Conservation (phyloP, 1,140 invertebrate genomes). For the Dryas iulia region DNA sequence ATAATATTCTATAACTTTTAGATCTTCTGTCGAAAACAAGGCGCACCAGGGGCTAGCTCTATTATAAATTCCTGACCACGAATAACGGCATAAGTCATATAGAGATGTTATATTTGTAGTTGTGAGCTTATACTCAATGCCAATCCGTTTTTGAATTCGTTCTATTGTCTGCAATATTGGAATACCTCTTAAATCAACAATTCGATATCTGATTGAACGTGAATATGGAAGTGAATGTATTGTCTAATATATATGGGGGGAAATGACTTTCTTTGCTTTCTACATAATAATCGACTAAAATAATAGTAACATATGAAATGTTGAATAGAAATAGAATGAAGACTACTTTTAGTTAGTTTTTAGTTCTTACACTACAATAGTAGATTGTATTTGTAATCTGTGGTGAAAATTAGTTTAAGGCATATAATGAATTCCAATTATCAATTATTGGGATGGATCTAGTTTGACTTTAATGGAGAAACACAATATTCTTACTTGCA, state of each 20-base stretch:
- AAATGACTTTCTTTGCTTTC: neutral
- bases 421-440: too few relatives aligned
- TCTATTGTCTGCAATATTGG: slow-evolving; percentile 51
- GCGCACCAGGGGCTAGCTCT: slow-evolving; percentile 87
- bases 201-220: slow-evolving; percentile 1
- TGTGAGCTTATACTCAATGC: slow-evolving; percentile 51
- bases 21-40: slow-evolving; percentile 84
- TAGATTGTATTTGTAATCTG: too few relatives aligned
- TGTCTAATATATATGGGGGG: neutral
- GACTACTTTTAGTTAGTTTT: too few relatives aligned
- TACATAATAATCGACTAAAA: neutral
- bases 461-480: too few relatives aligned
- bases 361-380: too few relatives aligned
- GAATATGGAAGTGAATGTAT: neutral
- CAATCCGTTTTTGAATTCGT: slow-evolving; percentile 49
- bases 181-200: slow-evolving; percentile 4
- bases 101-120: slow-evolving; percentile 62
- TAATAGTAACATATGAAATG: too few relatives aligned
- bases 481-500: too few relatives aligned
- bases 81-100: slow-evolving; percentile 86
- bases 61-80: slow-evolving; percentile 84
- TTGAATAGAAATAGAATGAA: too few relatives aligned
- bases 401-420: too few relatives aligned
- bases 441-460: too few relatives aligned
- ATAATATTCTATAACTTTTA: slow-evolving; percentile 87